Conservation (phyloP, 2,113 vertebrate genomes). For the Toxotes chatareus region DNA sequence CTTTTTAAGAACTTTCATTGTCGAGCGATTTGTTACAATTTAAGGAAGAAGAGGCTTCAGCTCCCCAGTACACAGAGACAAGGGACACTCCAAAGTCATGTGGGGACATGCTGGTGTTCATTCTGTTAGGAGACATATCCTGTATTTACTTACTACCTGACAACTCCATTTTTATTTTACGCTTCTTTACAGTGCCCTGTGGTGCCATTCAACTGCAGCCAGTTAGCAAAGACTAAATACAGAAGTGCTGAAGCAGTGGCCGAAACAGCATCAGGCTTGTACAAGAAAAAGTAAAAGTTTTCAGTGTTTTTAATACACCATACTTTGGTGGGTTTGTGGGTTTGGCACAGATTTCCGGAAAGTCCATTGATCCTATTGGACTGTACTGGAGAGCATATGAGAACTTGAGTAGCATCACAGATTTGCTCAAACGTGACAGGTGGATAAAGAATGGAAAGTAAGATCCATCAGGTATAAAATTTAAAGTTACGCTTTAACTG, state of each 20-base stretch:
- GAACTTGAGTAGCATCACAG: too few species aligned
- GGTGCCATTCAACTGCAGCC: background rate
- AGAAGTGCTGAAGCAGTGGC: background rate
- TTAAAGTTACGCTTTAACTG: background rate
- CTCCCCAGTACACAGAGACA: conserved; percentile 4
- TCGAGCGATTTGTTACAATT: conserved; percentile 61
- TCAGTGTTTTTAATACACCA: background rate
- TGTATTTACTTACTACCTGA: background rate
- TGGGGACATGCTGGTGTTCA: background rate
- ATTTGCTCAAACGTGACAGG: background rate
- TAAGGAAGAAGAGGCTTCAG: conserved; percentile 45
- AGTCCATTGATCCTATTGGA: background rate
- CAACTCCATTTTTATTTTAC: background rate
- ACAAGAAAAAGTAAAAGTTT: background rate
- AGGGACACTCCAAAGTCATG: background rate
- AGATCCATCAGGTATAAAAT: background rate
- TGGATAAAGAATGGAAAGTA: background rate
- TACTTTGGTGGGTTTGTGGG: background rate
- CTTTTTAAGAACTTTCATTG: conserved; percentile 47
- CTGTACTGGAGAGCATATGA: background rate
- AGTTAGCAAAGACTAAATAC: background rate
- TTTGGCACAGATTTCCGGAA: background rate
- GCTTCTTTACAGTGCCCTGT: background rate
- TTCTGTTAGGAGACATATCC: background rate
- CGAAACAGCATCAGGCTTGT: background rate